Conservation (phyloP, 2,888 invertebrate species). For the Dolomedes plantarius region DNA sequence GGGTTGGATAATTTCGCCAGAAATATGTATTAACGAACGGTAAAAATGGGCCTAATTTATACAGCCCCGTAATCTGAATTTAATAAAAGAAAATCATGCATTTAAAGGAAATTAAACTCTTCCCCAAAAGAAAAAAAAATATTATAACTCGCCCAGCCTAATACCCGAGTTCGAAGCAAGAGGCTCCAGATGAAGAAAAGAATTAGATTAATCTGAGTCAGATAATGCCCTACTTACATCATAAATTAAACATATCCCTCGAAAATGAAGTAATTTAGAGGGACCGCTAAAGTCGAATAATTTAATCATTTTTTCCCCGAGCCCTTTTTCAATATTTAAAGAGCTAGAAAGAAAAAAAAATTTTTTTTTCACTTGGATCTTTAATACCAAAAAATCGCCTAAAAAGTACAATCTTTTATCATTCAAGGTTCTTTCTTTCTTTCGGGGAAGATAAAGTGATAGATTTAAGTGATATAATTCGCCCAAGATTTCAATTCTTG, state of each 20-base stretch:
- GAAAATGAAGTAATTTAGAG: slow-evolving; percentile 66
- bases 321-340: slow-evolving; percentile 59
- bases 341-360: slow-evolving; percentile 28
- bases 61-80: not conserved
- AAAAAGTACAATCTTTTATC: slow-evolving; percentile 42
- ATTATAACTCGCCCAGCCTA: not conserved
- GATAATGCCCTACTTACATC: slow-evolving; percentile 2
- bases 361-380: slow-evolving; percentile 4
- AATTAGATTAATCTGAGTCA: not conserved
- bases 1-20: too few species aligned
- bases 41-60: not conserved
- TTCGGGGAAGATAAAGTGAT: not conserved
- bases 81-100: not conserved
- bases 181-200: not conserved
- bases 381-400: slow-evolving; percentile 52
- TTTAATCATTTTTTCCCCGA: slow-evolving; percentile 42
- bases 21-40: not conserved
- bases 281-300: slow-evolving; percentile 46
- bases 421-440: not conserved
- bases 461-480: slow-evolving; percentile 68
- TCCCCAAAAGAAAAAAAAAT: not conserved
- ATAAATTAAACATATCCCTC: slow-evolving; percentile 47
- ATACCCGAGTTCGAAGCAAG: not conserved
- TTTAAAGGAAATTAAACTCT: not conserved
- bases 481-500: slow-evolving; percentile 42